A percentile compares a stretch with the other conserved stretches of the same genome.
phyloP scores from a whole-genome alignment of 2,797 vertebrate species.

The Spatula versicolor region DNA sequence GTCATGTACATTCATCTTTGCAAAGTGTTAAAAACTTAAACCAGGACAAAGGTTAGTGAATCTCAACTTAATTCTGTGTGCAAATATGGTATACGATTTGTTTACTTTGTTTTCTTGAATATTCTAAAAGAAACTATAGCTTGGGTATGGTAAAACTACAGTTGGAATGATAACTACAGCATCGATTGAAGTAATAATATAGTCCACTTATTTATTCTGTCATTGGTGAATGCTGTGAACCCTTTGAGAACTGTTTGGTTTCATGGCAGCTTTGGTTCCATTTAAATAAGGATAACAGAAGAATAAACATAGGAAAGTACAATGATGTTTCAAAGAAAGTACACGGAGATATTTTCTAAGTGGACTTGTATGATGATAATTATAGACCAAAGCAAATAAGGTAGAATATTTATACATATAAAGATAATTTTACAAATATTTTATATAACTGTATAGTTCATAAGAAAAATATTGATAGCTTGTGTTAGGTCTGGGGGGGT shows the following conservation, averaged over 20 bases:
- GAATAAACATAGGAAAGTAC: slow-evolving; percentile 50
- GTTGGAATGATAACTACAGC: slow-evolving; percentile 63
- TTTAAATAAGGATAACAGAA: slow-evolving; percentile 42
- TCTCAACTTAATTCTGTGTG: slow-evolving; percentile 29
- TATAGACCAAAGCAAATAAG: slow-evolving; percentile 85
- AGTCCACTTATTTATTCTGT: slow-evolving; percentile 67
- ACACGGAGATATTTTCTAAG: slow-evolving; percentile 72
- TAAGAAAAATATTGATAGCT: slow-evolving; percentile 78
- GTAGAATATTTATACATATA: slow-evolving; percentile 85
- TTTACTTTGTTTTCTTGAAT: slow-evolving; percentile 58
- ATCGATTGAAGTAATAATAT: slow-evolving; percentile 65
- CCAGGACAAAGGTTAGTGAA: slow-evolving; percentile 36
- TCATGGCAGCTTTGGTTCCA: slow-evolving; percentile 74
- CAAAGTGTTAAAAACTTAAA: slow-evolving; percentile 68
- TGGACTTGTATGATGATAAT: slow-evolving; percentile 79
- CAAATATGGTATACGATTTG: slow-evolving; percentile 50
- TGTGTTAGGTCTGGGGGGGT: slow-evolving; percentile 79
- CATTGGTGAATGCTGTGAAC: slow-evolving; percentile 53
- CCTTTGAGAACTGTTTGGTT: slow-evolving; percentile 36
- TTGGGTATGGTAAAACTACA: slow-evolving; percentile 69
- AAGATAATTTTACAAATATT: slow-evolving; percentile 84
- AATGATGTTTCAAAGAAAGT: slow-evolving; percentile 62
- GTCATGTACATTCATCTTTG: slow-evolving; percentile 57
- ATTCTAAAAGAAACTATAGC: slow-evolving; percentile 62
- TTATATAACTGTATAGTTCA: slow-evolving; percentile 83